These are phyloP conservation scores for Hippoglossus hippoglossus DNA, from an alignment of 2,797 vertebrate genomes.

Conservation along the genomic window DNA sequence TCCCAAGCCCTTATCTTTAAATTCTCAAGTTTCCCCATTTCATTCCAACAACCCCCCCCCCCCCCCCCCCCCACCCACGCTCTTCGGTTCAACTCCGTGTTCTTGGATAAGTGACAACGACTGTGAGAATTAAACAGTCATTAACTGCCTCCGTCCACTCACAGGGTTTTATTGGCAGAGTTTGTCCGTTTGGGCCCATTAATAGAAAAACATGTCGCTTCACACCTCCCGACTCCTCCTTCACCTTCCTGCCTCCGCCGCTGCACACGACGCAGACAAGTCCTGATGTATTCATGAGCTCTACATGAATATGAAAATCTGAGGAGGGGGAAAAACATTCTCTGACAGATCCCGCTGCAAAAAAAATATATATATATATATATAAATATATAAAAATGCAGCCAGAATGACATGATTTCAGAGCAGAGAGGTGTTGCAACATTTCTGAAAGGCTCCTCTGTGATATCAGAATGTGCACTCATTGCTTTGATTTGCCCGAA, in stretches of 20 bases:
- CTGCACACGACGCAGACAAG: slow-evolving; percentile 22
- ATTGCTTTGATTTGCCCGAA: slow-evolving; percentile 51
- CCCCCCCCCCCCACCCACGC: too few species aligned
- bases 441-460: slow-evolving; percentile 45
- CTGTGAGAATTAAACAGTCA: slow-evolving; percentile 1
- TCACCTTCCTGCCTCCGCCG: slow-evolving; percentile 21
- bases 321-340: slow-evolving; percentile 17
- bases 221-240: neutral
- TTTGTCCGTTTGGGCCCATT: too few species aligned
- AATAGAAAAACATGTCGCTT: neutral
- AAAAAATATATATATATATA: slow-evolving; percentile 15
- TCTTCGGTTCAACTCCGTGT: slow-evolving; percentile 20
- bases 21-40: too few species aligned
- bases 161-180: too few species aligned
- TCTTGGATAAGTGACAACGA: slow-evolving; percentile 1
- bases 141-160: neutral
- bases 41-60: too few species aligned
- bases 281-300: slow-evolving; percentile 52
- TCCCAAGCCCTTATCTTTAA: too few species aligned
- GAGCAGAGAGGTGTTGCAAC: slow-evolving; percentile 23
- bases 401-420: slow-evolving; percentile 32
- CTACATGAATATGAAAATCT: slow-evolving; percentile 56
- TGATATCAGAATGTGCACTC: slow-evolving; percentile 36
- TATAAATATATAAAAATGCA: slow-evolving; percentile 36
- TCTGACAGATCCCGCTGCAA: slow-evolving; percentile 35